Conservation (phyloP, 2,797 vertebrate genomes). For the Molothrus ater region DNA sequence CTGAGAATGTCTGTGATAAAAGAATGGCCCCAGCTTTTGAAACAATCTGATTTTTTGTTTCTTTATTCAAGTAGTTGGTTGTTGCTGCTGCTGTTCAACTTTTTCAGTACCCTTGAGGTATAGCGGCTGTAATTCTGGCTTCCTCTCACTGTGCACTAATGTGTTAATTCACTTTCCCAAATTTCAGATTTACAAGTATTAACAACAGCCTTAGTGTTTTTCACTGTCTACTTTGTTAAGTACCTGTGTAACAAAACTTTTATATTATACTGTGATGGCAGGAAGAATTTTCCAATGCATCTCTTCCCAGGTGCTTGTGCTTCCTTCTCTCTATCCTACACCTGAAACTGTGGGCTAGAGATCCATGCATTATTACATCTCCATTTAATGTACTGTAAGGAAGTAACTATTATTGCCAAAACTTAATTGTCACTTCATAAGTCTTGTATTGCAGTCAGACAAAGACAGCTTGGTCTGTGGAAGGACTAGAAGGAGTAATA, state of each 20-base stretch:
- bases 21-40: background rate
- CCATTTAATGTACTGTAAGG: background rate
- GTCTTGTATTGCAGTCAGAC: background rate
- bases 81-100: background rate
- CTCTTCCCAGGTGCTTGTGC: rapidly evolving
- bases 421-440: background rate
- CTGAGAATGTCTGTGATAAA: background rate
- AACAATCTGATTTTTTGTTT: background rate
- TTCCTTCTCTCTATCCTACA: background rate
- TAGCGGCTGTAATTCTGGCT: background rate
- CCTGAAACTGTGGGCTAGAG: background rate
- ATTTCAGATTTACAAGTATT: background rate
- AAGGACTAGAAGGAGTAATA: background rate
- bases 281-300: background rate
- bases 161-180: background rate
- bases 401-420: background rate
- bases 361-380: background rate
- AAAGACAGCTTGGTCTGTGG: background rate
- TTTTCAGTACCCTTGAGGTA: background rate
- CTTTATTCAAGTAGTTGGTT: background rate
- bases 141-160: background rate
- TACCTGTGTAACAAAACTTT: background rate
- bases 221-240: background rate
- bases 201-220: background rate
- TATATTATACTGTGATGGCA: background rate